Evolutionary conservation across 2,888 invertebrate genomes (phyloP).

Genomic region (Microchrysa polita): DNA sequence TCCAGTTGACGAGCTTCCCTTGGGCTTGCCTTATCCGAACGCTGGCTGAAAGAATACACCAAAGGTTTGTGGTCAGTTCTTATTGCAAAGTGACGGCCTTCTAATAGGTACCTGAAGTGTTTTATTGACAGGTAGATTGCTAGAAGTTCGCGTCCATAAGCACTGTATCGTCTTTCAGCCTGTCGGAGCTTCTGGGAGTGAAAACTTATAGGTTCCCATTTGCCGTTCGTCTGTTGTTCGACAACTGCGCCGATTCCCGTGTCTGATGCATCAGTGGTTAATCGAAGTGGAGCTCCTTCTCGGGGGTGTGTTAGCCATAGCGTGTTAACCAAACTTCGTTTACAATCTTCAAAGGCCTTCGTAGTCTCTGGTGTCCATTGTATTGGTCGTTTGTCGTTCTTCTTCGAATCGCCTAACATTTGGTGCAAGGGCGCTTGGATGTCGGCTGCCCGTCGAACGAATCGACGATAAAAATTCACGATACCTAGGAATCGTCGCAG

Average conservation of each 20-base stretch:
- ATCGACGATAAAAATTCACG: too few species aligned
- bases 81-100: conserved; percentile 45
- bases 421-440: too few species aligned
- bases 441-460: too few species aligned
- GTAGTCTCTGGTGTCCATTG: background rate
- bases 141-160: conserved; percentile 55
- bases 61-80: conserved; percentile 48
- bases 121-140: conserved; percentile 58
- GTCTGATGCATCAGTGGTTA: conserved; percentile 27
- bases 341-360: background rate
- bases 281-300: background rate
- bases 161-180: conserved; percentile 1
- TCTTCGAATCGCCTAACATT: too few species aligned
- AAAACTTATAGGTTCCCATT: background rate
- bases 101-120: conserved; percentile 49
- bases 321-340: background rate
- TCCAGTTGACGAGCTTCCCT: conserved; percentile 55
- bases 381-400: too few species aligned
- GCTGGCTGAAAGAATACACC: conserved; percentile 54
- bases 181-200: too few species aligned
- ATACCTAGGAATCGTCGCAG: too few species aligned
- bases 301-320: background rate
- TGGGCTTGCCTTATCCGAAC: conserved; percentile 55
- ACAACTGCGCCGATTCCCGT: conserved; percentile 7
- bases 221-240: background rate